Percentiles rank a stretch among this genome's conserved stretches.
Evolutionary conservation across 2,888 invertebrate species (phyloP).

Genomic region (Chrysolina haemoptera): DNA sequence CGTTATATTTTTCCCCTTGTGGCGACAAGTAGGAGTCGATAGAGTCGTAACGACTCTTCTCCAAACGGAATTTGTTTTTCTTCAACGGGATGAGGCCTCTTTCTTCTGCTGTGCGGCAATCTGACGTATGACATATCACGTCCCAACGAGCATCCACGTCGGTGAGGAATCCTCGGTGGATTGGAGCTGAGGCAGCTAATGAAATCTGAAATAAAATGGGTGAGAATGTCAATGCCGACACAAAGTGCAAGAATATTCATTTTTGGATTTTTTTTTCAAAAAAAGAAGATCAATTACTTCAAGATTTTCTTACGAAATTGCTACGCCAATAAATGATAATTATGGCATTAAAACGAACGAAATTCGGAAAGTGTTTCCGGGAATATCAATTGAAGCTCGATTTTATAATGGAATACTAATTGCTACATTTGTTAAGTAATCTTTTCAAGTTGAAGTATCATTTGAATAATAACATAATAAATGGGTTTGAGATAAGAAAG

Average conservation of each 20-base stretch:
- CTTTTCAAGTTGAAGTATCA: too few species aligned
- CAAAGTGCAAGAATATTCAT: neutral
- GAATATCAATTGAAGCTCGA: too few species aligned
- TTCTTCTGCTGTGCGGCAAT: constrained; percentile 94
- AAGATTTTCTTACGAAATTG: too few species aligned
- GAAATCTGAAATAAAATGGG: constrained; percentile 79
- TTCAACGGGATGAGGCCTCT: constrained; percentile 84
- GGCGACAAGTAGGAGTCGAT: constrained; percentile 97
- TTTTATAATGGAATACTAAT: too few species aligned
- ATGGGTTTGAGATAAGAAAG: too few species aligned
- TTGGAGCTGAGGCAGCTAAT: constrained; percentile 95
- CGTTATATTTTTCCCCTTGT: constrained; percentile 92
- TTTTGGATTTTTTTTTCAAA: too few species aligned
- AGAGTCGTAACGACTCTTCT: constrained; percentile 97
- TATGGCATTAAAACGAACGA: too few species aligned
- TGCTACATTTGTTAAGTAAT: too few species aligned
- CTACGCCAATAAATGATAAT: too few species aligned
- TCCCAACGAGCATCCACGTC: constrained; percentile 99
- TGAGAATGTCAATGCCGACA: neutral
- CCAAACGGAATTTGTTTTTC: constrained; percentile 85
- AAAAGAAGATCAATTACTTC: too few species aligned
- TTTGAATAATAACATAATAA: too few species aligned
- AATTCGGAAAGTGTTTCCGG: too few species aligned
- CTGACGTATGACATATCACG: constrained; percentile 95
- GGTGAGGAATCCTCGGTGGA: constrained; percentile 93